Evolutionary conservation across 2,113 vertebrate genomes (phyloP), one percentile per base, ranked within the genome.

Genomic region (Eolophus roseicapilla): DNA sequence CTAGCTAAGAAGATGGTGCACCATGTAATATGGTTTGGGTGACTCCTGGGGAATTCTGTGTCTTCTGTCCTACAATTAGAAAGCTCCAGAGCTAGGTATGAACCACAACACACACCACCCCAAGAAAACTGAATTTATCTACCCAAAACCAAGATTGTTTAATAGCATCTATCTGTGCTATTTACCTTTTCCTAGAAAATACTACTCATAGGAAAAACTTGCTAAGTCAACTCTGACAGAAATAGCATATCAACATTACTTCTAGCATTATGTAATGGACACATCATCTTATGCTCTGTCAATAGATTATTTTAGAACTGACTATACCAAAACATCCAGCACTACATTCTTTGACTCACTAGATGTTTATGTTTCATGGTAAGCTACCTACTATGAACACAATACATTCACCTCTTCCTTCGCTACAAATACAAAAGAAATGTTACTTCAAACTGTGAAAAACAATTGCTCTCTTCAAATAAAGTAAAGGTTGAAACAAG

Each of bases 141-240:
- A 21, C 14, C 60, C 31, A 75, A 86, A 78, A 3, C 8, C 12
- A 62, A 79, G 21, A 73, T 1, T 4, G 9, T 29, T 88, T 52
- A 57, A 64, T 11, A 84, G 9, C 49, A 71, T 29, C 21, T 64
- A 33, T 31, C 37, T 47, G 37, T 57, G 49, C n/a, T 86, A 46
- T 75, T 71, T 86, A 93, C 44, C 44, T 89, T 76, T 82, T 75
- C 91, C 80, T 92, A 96, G 62, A 82, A 95, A 90, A 88, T 76
- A 86, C 83, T 80, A 64, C 80, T 80, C 52, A 69, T 47, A 50
- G 68, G 76, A 90, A 95, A 92, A 86, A 87, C 62, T 87, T 93
- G 74, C 88, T 78, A 96, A 92, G 65, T 96, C 88, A 95, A 86
- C 86, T 80, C 78, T n/a, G 71, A 82, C 90, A 92, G 60, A 96